phyloP scores from a whole-genome alignment of 92 coral and sea anemone genomes.

The Parazoanthus atlanticus region DNA sequence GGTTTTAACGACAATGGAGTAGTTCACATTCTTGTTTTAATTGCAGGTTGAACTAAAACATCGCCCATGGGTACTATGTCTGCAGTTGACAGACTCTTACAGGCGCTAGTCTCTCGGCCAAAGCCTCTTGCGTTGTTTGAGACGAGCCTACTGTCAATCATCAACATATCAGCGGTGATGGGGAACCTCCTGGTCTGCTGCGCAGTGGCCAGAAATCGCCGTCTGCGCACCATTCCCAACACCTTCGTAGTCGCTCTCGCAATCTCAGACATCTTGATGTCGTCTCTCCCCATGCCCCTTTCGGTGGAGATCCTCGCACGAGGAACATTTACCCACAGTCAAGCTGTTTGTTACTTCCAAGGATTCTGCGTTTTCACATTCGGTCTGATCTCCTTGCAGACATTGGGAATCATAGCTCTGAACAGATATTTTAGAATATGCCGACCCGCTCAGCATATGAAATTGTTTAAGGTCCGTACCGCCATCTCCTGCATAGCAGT shows the following conservation, averaged over 20 bases:
- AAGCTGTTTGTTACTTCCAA: constrained; percentile 56
- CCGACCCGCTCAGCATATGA: constrained; percentile 49
- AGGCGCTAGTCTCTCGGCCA: neutral
- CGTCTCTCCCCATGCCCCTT: constrained; percentile 70
- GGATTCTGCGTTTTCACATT: constrained; percentile 70
- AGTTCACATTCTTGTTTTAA: no score
- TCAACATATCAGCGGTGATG: constrained; percentile 49
- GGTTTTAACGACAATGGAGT: no score
- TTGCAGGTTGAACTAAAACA: neutral
- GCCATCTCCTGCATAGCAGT: constrained; percentile 35
- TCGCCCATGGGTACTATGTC: neutral
- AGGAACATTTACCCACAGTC: constrained; percentile 59
- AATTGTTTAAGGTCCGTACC: constrained; percentile 49
- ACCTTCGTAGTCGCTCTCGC: constrained; percentile 71
- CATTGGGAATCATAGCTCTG: constrained; percentile 72
- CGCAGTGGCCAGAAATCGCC: constrained; percentile 64
- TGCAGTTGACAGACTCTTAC: neutral
- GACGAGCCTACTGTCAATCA: constrained; percentile 40
- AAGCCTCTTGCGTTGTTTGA: neutral
- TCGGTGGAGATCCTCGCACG: constrained; percentile 53
- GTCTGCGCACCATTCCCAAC: constrained; percentile 66
- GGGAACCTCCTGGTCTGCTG: constrained; percentile 72
- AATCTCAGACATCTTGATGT: constrained; percentile 70
- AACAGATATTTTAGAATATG: constrained; percentile 70
- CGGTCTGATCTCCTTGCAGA: constrained; percentile 60